Evolutionary conservation across 1,140 invertebrate species (phyloP).

Genomic region (Amphibalanus amphitrite): DNA sequence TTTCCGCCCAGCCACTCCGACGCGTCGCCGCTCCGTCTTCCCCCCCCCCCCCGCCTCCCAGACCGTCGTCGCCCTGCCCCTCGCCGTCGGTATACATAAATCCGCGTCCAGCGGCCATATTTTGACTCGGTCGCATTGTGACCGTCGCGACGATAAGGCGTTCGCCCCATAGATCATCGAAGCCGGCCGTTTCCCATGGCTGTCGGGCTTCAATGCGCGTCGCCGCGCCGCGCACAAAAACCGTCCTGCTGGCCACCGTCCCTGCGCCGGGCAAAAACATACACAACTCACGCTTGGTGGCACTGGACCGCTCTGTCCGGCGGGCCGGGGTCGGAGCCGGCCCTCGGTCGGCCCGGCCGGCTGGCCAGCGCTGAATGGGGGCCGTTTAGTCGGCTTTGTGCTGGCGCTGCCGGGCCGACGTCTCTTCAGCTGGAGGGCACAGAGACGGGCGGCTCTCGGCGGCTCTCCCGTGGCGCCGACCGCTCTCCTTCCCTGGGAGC

Average conservation of each 20-base stretch:
- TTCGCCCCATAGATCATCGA: background rate
- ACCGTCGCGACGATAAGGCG: background rate
- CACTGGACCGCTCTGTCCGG: no score
- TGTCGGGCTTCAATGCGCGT: background rate
- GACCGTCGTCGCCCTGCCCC: no score
- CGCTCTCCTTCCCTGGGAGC: no score
- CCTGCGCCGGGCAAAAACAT: background rate
- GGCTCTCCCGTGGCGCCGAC: no score
- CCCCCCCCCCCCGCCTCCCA: no score
- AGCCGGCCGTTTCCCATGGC: background rate
- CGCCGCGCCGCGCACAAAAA: background rate
- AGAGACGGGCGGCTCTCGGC: no score
- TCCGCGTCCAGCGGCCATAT: background rate
- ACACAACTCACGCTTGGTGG: background rate
- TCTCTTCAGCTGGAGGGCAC: background rate
- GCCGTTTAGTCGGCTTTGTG: background rate
- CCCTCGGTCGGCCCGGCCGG: background rate
- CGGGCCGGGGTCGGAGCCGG: no score
- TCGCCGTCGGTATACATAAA: background rate
- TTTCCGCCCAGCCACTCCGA: background rate
- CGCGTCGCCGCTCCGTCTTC: background rate
- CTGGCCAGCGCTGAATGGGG: background rate
- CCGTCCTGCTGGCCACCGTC: background rate
- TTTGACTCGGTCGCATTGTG: background rate
- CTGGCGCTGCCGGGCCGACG: no score